Base-by-base conservation (phyloP, 1,140 invertebrate species). In the Zaprionus nigranus region DNA sequence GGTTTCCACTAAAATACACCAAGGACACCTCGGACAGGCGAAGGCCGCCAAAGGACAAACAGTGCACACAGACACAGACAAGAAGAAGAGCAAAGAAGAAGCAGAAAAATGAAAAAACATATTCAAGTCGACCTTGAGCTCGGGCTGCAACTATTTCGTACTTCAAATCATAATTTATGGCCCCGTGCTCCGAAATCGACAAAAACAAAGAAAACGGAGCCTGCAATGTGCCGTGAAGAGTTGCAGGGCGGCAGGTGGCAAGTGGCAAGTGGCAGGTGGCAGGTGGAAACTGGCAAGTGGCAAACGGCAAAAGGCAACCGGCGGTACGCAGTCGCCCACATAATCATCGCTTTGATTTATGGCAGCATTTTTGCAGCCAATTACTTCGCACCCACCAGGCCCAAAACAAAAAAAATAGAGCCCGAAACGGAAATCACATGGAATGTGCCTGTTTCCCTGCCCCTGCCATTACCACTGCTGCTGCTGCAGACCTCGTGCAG, bases 271-370 rank as follows among this genome's bases (percentile, higher is more conserved):
- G 58, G 36, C 36, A 43, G 26, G 22, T 36, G 58, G 58, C 58
- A 60, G 17, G 15, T 24, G 24, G 11, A 12, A 26, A 13, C 24
- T 60, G 22, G 22, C 38, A 26, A 9, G 4, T 20, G 59, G 59
- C 20, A 28, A 13, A 5, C 36, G 46, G 61, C 13, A 63, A 36
- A 1, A 17, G 57, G 66, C 30, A 60, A 58, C 46, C 54, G 64
- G 65, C 73, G 63, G 24, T 77, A 64, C 80, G 69, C 84, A 85
- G 65, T 85, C 84, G 84, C 81, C 84, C 84, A 88, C 84, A 88
- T 88, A 88, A 88, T 88, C 90, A 88, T 88, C 84, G 78, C 81
- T 78, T 85, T 88, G 84, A 88, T 88, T 88, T 88, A 88, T 88
- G 85, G 75, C 81, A 85, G 86, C 81, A 82, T 86, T 86, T 86